A percentile compares a stretch with the other conserved stretches of the same genome.
Evolutionary conservation across 1,140 invertebrate species (phyloP).

Genomic region (Heliconius hewitsoni): DNA sequence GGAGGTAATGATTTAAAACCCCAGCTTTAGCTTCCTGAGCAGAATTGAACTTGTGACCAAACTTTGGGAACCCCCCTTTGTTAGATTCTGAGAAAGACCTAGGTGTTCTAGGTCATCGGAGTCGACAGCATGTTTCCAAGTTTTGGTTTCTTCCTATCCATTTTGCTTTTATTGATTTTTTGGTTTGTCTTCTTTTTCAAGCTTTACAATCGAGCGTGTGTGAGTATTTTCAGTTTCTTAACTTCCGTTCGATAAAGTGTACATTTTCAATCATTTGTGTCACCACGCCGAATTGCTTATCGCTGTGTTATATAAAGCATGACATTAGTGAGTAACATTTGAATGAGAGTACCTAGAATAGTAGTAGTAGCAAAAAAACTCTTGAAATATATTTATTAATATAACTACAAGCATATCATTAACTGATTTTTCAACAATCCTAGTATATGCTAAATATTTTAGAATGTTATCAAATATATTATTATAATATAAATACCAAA

Average conservation of each 20-base stretch:
- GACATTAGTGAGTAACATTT: conserved; percentile 6
- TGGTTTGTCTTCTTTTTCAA: not conserved
- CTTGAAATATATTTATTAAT: too few species aligned
- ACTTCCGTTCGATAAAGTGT: not conserved
- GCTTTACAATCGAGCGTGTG: conserved; percentile 39
- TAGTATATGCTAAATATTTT: too few species aligned
- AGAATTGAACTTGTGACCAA: conserved; percentile 69
- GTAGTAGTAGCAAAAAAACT: not conserved
- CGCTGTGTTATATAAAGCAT: conserved; percentile 32
- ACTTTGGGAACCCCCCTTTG: conserved; percentile 67
- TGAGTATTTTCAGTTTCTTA: conserved; percentile 41
- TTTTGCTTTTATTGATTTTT: conserved; percentile 38
- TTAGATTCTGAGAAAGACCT: conserved; percentile 79
- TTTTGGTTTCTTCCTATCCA: conserved; percentile 74
- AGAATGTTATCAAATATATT: too few species aligned
- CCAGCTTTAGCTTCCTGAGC: conserved; percentile 73
- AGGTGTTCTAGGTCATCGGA: conserved; percentile 76
- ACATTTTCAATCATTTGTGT: conserved; percentile 29
- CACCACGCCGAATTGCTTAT: conserved; percentile 33
- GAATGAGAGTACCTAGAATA: not conserved
- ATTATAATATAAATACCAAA: too few species aligned
- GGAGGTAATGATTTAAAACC: conserved; percentile 74
- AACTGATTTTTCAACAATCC: too few species aligned
- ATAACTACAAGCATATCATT: too few species aligned
- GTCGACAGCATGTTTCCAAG: conserved; percentile 79